Base-by-base conservation (phyloP, 2,113 vertebrate genomes). In the Corythaixoides concolor region DNA sequence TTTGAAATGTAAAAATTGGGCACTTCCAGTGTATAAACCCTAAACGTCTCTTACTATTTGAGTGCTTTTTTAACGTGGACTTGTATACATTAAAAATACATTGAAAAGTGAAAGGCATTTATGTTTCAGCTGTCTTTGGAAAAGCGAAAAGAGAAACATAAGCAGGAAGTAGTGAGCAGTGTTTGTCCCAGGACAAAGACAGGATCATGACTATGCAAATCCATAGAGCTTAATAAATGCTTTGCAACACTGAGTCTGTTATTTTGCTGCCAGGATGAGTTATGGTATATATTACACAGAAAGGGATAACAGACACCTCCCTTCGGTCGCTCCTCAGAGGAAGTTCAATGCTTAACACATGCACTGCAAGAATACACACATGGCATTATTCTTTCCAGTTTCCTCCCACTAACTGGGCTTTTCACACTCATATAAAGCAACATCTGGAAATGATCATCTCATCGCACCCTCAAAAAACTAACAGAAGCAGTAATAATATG, bases 21-120 rank as follows among this genome's bases (percentile, higher is more conserved):
- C 80, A 83, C 95, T 97, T 93, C 21, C 67, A 66, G 59, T 6
- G 0, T 35, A 52, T 53, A 91, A 93, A 95, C 55, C 53, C 56
- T 63, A 94, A 97, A 84, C 23, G 55, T 21, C 67, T 86, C 76
- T 90, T 88, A 74, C 70, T 93, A 90, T 94, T 89, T 80, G 89
- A 96, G 66, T 91, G 96, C 52, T 88, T 96, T 96, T 97, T 95
- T 90, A 97, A 56, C 20, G 80, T 85, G 95, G 95, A 55, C 55
- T 82, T 43, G 68, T 60, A 77, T 13, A 59, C 52, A 58, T 89
- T 68, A 95, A 93, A 96, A 96, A 70, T 22, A 56, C 28, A 22
- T 85, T 88, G 56, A 14, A 35, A 77, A 92, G 68, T 21, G 56
- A 91, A 88, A 93, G 28, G 26, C 74, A 88, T 93, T 96, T 83